Base-by-base conservation (phyloP, 1,140 invertebrate species). In the Drosophila littoralis region DNA sequence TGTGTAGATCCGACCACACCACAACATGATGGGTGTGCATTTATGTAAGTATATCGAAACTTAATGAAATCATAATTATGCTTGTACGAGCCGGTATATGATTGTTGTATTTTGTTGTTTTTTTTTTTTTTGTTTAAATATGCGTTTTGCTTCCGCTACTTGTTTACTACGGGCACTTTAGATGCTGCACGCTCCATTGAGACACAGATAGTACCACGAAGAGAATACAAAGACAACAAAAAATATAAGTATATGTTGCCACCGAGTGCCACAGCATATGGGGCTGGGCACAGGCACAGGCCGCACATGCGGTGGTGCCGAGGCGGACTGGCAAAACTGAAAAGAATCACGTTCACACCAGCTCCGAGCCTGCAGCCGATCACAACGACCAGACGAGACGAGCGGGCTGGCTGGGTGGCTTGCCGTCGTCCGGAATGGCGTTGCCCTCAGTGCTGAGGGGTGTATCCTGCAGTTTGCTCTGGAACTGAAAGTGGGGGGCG, bases 141-240 rank as follows among this genome's bases (percentile, higher is more conserved):
- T 46, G 57, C 43, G 54, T 57, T 57, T 81, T 42, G 17, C 64
- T 80, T 68, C 55, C 64, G 17, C 7, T 13, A 17, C 6, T 17
- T 59, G 36, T n/a, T 64, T 68, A 77, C 82, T 86, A 88, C 79
- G 84, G 83, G 84, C 80, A 83, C 84, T 78, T 84, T 89, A 78
- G 84, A 88, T 84, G 84, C 77, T 88, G 84, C 50, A 79, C 55
- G 66, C 72, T 72, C 77, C 80, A 78, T 84, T 88, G 84, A 88
- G 84, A 88, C 85, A 90, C 84, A 88, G 84, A 88, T 84, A 78
- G 84, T 80, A 84, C 80, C 84, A 88, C 83, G 80, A 88, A 80
- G 61, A 77, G 68, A 88, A 84, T 68, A 68, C 22, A 77, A 79
- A 70, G 57, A 60, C 66, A 58, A 66, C 69, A 82, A 48, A 77